phyloP scores from a whole-genome alignment of 2,888 invertebrate genomes.

The Drosophila fungiperda region DNA sequence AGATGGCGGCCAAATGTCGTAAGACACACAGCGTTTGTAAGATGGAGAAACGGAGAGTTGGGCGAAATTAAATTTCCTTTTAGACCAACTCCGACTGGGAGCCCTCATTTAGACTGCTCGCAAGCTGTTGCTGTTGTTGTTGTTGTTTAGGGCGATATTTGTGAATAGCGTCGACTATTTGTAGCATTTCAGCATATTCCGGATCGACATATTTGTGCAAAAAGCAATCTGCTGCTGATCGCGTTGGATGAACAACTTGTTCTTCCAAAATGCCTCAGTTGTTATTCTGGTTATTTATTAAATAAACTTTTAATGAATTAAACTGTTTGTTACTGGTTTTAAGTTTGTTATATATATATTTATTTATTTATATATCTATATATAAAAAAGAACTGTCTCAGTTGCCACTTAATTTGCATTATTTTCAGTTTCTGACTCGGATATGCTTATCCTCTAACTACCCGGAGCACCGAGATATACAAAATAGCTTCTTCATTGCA shows the following conservation, averaged over 20 bases:
- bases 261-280: background rate
- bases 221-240: background rate
- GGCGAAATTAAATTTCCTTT: conserved; percentile 40
- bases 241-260: background rate
- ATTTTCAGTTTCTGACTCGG: background rate
- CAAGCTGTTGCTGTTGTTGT: background rate
- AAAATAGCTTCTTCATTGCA: conserved; percentile 44
- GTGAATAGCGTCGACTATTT: background rate
- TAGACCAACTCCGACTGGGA: conserved; percentile 36
- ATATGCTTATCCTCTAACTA: background rate
- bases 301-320: background rate
- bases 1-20: conserved; percentile 59
- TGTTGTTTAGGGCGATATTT: background rate
- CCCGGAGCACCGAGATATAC: background rate
- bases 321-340: background rate
- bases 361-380: background rate
- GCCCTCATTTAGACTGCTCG: background rate
- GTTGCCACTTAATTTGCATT: background rate
- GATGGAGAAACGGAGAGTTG: conserved; percentile 1
- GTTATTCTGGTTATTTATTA: background rate
- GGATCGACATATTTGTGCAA: background rate
- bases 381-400: background rate
- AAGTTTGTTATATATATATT: background rate
- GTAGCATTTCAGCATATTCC: background rate
- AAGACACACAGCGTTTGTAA: background rate